Evolutionary conservation across 2,113 vertebrate genomes (phyloP), one percentile per base, ranked within the genome.

Genomic region (Panthera tigris): DNA sequence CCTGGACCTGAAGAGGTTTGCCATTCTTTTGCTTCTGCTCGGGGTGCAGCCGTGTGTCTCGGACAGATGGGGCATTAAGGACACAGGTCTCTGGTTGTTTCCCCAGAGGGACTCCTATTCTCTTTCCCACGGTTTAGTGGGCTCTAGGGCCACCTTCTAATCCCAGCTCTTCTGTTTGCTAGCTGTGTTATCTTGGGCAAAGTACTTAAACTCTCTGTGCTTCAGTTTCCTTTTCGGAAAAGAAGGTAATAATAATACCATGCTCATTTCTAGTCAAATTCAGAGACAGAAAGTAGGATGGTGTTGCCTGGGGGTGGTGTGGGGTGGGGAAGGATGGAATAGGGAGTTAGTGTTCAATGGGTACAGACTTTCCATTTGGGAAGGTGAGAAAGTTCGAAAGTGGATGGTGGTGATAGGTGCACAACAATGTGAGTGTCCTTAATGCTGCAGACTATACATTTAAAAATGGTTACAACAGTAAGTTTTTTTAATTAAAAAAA

Each of bases 31-130:
- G 48, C 68, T 71, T 52, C 61, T n/a, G 39, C 3, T 19, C 21
- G 0, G 50, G 50, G 7, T 55, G 10, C 13, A 39, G 85, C 23
- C 1, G 0, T 2, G 13, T 61, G 23, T 55, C 21, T 0, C 9
- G 19, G 65, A 31, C 1, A 2, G 33, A 16, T 41, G 61, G 36
- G 61, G 27, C 33, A 4, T 3, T 50, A 25, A 66, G 88, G 52
- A 52, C 36, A 45, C 0, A 76, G 65, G 25, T 5, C 3, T 36
- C 68, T 16, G 12, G 6, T 31, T n/a, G 41, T 63, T 31, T 63
- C 50, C 36, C 63, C 41, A 10, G n/a, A 41, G 7, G 36, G 61
- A 23, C 31, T 39, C 50, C 50, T 55, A 1, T 55, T 50, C 65
- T 41, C 55, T 84, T 78, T 71, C 48, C 13, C 14, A 4, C 15